Conservation (phyloP, 35 echinoderm and acorn worm species). For the Ophioderma brevispina region DNA sequence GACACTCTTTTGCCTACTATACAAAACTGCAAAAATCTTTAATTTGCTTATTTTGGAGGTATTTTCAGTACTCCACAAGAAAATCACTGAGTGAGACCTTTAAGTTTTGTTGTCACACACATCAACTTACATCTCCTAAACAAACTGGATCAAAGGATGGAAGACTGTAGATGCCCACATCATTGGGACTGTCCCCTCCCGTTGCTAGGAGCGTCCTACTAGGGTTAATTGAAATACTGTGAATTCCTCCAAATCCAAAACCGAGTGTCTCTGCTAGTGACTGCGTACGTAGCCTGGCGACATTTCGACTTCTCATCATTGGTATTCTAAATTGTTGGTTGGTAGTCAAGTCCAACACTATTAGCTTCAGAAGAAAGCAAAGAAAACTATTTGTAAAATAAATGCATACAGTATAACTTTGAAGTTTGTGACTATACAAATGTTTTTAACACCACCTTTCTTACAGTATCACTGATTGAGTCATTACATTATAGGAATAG, state of each 20-base stretch:
- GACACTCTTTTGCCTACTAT: no score
- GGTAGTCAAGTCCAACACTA: slow-evolving; percentile 63
- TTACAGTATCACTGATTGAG: no score
- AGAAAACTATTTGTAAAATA: not conserved
- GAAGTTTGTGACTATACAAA: no score
- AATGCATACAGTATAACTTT: no score
- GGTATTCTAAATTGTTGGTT: slow-evolving; percentile 65
- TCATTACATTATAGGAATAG: no score
- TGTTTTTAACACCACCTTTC: no score
- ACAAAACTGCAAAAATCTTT: no score
- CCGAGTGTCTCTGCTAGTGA: slow-evolving; percentile 7
- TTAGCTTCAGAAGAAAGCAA: slow-evolving; percentile 50
- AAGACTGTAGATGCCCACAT: slow-evolving; percentile 75
- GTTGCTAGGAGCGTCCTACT: slow-evolving; percentile 79
- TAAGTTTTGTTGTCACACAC: no score
- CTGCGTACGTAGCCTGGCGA: not conserved
- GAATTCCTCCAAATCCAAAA: slow-evolving; percentile 68
- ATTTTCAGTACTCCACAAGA: no score
- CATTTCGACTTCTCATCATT: slow-evolving; percentile 44
- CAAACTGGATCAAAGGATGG: slow-evolving; percentile 93
- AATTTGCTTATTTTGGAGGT: no score
- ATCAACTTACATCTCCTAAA: slow-evolving; percentile 80
- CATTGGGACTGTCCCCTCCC: slow-evolving; percentile 86
- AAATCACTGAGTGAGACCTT: no score
- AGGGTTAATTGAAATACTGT: slow-evolving; percentile 90